Evolutionary conservation across 37 sponge, comb jelly and placozoan species (phyloP).

Genomic region (Axinella damicornis): DNA sequence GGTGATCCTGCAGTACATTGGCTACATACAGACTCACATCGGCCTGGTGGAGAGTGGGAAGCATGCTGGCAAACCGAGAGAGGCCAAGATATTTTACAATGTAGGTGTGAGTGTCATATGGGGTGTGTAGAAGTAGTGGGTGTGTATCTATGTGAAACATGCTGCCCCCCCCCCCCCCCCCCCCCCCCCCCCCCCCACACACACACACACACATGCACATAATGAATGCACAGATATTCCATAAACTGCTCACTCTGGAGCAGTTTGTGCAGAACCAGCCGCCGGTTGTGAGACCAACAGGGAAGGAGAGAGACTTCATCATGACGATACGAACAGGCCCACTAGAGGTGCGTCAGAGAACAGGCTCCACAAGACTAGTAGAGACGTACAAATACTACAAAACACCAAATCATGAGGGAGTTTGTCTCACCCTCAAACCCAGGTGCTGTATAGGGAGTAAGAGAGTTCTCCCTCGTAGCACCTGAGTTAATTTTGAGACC

Average conservation of each 20-base stretch:
- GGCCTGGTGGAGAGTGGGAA: slow-evolving; percentile 41
- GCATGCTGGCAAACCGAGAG: slow-evolving; percentile 49
- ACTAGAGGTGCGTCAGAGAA: slow-evolving; percentile 54
- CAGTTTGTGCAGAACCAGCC: slow-evolving; percentile 43
- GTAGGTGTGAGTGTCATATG: slow-evolving; percentile 17
- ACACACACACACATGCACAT: slow-evolving; percentile 28
- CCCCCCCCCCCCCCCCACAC: too few relatives aligned
- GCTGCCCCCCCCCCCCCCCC: too few relatives aligned
- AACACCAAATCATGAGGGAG: too few relatives aligned
- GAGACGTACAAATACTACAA: too few relatives aligned
- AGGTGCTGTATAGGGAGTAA: too few relatives aligned
- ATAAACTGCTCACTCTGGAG: slow-evolving; percentile 68
- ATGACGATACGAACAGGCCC: slow-evolving; percentile 68
- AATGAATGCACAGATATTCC: slow-evolving; percentile 54
- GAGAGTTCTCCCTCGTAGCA: too few relatives aligned
- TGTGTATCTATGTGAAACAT: too few relatives aligned
- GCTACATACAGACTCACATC: slow-evolving; percentile 67
- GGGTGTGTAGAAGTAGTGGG: too few relatives aligned
- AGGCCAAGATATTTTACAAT: slow-evolving; percentile 65
- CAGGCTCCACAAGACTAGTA: background rate
- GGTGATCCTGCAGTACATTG: slow-evolving; percentile 67
- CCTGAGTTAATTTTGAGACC: too few relatives aligned
- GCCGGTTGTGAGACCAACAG: slow-evolving; percentile 43
- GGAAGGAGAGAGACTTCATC: slow-evolving; percentile 59
- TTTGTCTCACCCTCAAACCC: too few relatives aligned